Evolutionary conservation across 1,140 invertebrate genomes (phyloP).

Genomic region (Solenopsis invicta): DNA sequence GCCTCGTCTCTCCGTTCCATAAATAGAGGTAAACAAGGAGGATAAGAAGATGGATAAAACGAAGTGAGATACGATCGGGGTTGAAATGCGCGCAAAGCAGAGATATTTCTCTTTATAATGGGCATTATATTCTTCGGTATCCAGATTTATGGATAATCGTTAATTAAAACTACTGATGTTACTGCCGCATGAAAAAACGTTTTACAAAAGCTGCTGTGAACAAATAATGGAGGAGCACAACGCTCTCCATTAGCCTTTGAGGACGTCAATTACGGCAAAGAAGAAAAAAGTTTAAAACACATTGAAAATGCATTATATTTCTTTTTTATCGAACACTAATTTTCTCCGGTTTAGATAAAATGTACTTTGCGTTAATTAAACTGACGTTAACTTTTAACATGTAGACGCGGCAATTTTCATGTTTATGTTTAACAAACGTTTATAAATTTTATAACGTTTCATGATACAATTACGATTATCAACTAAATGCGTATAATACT

Average conservation of each 20-base stretch:
- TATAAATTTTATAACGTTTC: slow-evolving; percentile 3
- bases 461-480: slow-evolving; percentile 23
- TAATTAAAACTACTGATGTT: slow-evolving; percentile 24
- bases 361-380: neutral
- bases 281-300: neutral
- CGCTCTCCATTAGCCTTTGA: neutral
- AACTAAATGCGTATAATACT: neutral
- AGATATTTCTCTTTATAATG: slow-evolving; percentile 1
- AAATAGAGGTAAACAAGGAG: slow-evolving; percentile 51
- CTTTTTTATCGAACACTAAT: neutral
- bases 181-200: neutral
- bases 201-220: neutral
- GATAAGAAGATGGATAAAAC: slow-evolving; percentile 40
- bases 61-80: slow-evolving; percentile 14
- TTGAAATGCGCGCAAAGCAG: neutral
- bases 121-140: slow-evolving; percentile 12
- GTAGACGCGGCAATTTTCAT: neutral
- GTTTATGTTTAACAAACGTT: neutral
- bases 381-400: neutral
- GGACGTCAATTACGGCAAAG: neutral
- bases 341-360: neutral
- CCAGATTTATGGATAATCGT: slow-evolving; percentile 38
- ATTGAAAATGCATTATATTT: neutral
- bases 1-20: neutral
- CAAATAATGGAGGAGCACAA: neutral